Evolutionary conservation across 2,888 invertebrate species (phyloP).

Genomic region (Drosophila sordidula): DNA sequence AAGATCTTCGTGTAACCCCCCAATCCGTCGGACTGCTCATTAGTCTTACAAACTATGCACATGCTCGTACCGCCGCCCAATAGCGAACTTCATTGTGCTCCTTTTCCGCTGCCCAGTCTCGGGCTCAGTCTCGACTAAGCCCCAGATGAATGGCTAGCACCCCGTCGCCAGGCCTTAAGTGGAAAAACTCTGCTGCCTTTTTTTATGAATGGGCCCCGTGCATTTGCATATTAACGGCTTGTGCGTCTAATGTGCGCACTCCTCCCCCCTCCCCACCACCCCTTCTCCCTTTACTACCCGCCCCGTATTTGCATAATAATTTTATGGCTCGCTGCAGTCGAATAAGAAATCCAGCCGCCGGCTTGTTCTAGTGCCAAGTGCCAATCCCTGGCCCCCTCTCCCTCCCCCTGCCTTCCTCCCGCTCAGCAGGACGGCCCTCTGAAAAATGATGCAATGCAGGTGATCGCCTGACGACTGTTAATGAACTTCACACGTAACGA

Average conservation of each 20-base stretch:
- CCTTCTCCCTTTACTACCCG: conserved; percentile 9
- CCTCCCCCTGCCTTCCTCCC: conserved; percentile 2
- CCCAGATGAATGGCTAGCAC: conserved; percentile 42
- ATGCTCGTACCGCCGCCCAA: conserved; percentile 26
- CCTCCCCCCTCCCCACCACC: conserved; percentile 10
- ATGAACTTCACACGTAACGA: conserved; percentile 61
- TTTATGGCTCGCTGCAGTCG: conserved; percentile 77
- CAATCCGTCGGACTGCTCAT: conserved; percentile 56
- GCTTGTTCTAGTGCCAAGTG: conserved; percentile 66
- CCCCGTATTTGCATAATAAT: conserved; percentile 76
- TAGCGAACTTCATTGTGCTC: conserved; percentile 39
- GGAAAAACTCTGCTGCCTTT: conserved; percentile 27
- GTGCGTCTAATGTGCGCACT: conserved; percentile 76
- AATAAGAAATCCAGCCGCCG: conserved; percentile 63
- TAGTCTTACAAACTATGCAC: conserved; percentile 75
- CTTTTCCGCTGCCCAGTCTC: conserved; percentile 50
- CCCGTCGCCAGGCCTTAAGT: conserved; percentile 43
- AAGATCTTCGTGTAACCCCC: conserved; percentile 37
- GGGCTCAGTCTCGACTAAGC: conserved; percentile 40
- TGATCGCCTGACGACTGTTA: conserved; percentile 63
- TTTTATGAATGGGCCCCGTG: conserved; percentile 57
- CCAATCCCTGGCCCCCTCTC: conserved; percentile 8
- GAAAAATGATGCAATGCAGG: conserved; percentile 59
- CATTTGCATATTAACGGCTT: conserved; percentile 79
- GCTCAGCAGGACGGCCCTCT: conserved; percentile 44